Base-by-base conservation (phyloP, 2,113 vertebrate genomes). In the Xiphophorus maculatus region DNA sequence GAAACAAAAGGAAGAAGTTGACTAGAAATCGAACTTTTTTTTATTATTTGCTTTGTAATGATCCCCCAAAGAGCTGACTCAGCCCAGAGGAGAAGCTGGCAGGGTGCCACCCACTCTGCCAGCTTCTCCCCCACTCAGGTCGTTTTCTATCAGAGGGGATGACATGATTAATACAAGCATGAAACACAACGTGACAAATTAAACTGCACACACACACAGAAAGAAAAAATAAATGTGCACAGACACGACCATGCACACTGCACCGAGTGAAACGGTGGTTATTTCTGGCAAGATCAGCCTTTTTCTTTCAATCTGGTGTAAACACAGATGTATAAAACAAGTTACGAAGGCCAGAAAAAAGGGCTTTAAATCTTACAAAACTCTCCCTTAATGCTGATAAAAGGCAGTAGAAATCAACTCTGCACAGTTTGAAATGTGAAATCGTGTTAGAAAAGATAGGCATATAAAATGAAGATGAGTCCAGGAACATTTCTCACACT, bases 111-210 rank as follows among this genome's bases (percentile, higher is more conserved):
- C 9, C 8, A 42, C 58, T 28, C 28, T 28, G 28, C 28, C 28
- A 28, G 28, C 28, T 28, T 28, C 28, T 28, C 28, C 28, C 62
- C 62, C 66, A 73, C 74, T 82, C 68, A 58, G 61, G 11, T 12
- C 33, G 66, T 76, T 80, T 76, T 67, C 61, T 54, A 74, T 73
- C 27, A 40, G 64, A 27, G 27, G 32, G 71, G 69, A 17, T 69
- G 76, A 81, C 60, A 33, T 76, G 68, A 87, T 80, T 79, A 76
- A 82, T 77, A 65, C 33, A 33, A 73, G 64, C 71, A 28, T 61
- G 54, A 76, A 75, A 66, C 71, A 79, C 40, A 17, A 74, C 29
- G 37, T 30, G 69, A 64, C 44, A 42, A 32, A 65, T 54, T 27
- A 19, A 66, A 75, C 61, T 25, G 11, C 5, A 65, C 33, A 68